Evolutionary conservation across 2,113 vertebrate genomes (phyloP), one percentile per base, ranked within the genome.

Genomic region (Calidris pugnax): DNA sequence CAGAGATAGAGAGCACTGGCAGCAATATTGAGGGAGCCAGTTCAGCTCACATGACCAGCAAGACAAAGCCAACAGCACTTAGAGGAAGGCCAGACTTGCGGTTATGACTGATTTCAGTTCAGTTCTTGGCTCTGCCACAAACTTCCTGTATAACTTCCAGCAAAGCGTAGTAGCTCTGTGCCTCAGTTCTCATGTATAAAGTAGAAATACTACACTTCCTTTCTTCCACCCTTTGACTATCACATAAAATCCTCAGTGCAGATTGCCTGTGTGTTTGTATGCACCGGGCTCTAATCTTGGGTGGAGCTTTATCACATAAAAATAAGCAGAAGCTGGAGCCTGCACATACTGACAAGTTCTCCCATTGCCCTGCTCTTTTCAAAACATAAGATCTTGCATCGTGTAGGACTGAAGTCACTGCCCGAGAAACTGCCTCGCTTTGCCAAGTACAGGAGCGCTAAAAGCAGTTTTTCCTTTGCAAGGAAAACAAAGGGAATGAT

Each of bases 121-220:
- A 78, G 83, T 68, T 89, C 86, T 93, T 92, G 88, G 89, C 83
- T 89, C 80, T 90, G 89, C 89, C 92, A 75, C 92, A 96, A 73
- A 82, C 62, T 95, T 96, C 88, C 92, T 81, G 83, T 69, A 72
- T 57, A 87, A 91, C 80, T 93, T 41, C 2, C 14, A 78, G 64
- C 68, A 48, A 60, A 63, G 60, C 3, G 1, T 22, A 90, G 27
- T 60, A 56, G 63, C 63, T 68, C 81, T 90, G 71, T 2, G 30
- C 68, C 53, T 92, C 89, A 76, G 76, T 72, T 92, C 89, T 86
- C 69, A 26, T 57, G 66, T 82, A 66, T 62, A 68, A 89, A 94
- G 8, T 5, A 84, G 80, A 84, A 78, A 19, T 28, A 47, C 19
- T 48, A 15, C 4, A 77, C 55, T 80, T 90, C 72, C 72, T 86